Percentiles rank a stretch among this genome's conserved stretches.
Conservation (phyloP, 2,888 invertebrate species). For the Catocala nupta region DNA sequence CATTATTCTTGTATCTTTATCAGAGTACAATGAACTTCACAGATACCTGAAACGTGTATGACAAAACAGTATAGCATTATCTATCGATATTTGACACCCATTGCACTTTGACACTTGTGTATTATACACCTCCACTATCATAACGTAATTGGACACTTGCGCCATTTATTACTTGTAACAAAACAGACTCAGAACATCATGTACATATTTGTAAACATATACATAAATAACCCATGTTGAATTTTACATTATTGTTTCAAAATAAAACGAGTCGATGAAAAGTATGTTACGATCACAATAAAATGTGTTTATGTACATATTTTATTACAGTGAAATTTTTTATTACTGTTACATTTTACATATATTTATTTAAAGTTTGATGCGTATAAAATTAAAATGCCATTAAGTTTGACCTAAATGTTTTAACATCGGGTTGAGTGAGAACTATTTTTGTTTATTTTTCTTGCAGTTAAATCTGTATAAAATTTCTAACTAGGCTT, state of each 20-base stretch:
- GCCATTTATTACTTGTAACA: too few species aligned
- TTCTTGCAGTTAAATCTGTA: neutral
- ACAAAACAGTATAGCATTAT: constrained; percentile 3
- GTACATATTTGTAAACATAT: too few species aligned
- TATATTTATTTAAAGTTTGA: constrained; percentile 28
- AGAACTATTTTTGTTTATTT: neutral
- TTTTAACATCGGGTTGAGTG: constrained; percentile 4
- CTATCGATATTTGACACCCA: neutral
- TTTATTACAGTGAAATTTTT: constrained; percentile 22
- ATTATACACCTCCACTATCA: neutral
- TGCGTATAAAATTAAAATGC: constrained; percentile 6
- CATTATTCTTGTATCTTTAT: constrained; percentile 6
- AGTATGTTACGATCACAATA: constrained; percentile 34
- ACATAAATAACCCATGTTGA: too few species aligned
- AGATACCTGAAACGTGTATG: constrained; percentile 10
- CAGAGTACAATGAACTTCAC: constrained; percentile 25
- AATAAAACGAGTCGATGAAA: constrained; percentile 28
- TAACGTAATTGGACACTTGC: too few species aligned
- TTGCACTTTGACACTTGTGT: neutral
- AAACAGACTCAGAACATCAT: too few species aligned
- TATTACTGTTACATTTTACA: neutral
- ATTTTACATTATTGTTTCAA: neutral
- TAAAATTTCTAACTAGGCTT: too few species aligned
- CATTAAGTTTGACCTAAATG: constrained; percentile 24
- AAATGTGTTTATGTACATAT: constrained; percentile 30